Conservation (phyloP, 2,888 invertebrate species). For the Beris chalybata region DNA sequence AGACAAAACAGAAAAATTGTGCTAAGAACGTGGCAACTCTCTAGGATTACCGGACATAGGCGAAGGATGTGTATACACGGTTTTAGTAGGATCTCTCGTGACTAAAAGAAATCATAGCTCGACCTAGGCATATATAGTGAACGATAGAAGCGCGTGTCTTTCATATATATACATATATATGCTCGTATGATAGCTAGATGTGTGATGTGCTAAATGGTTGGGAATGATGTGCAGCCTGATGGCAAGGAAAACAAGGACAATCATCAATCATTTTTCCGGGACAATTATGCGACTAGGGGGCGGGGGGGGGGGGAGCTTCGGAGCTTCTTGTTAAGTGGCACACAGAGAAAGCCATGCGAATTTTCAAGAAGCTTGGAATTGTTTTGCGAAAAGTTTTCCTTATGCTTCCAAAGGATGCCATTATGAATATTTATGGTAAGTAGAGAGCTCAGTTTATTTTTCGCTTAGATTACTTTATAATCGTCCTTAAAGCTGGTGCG, state of each 20-base stretch:
- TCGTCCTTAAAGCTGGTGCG: too few species aligned
- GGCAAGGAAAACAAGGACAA: conserved; percentile 15
- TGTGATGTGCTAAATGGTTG: conserved; percentile 23
- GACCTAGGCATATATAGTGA: too few species aligned
- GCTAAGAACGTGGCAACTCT: neutral
- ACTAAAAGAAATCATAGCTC: neutral
- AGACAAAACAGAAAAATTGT: neutral
- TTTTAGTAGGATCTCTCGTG: conserved; percentile 7
- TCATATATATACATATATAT: too few species aligned
- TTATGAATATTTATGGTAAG: too few species aligned
- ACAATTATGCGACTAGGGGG: conserved; percentile 8
- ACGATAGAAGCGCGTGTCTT: too few species aligned
- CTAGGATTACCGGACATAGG: neutral
- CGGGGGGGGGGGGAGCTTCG: neutral
- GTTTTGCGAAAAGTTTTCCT: too few species aligned
- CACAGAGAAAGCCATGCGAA: too few species aligned
- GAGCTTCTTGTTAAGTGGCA: conserved; percentile 16
- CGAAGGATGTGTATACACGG: conserved; percentile 7
- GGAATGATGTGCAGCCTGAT: conserved; percentile 18
- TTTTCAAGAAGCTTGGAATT: too few species aligned
- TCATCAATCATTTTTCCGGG: conserved; percentile 27
- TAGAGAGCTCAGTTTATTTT: too few species aligned
- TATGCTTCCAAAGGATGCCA: too few species aligned
- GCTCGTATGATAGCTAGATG: too few species aligned
- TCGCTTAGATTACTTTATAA: too few species aligned